Percentiles rank a stretch among this genome's conserved stretches.
phyloP scores from a whole-genome alignment of 1,140 invertebrate species.

The Lepidurus couesii region DNA sequence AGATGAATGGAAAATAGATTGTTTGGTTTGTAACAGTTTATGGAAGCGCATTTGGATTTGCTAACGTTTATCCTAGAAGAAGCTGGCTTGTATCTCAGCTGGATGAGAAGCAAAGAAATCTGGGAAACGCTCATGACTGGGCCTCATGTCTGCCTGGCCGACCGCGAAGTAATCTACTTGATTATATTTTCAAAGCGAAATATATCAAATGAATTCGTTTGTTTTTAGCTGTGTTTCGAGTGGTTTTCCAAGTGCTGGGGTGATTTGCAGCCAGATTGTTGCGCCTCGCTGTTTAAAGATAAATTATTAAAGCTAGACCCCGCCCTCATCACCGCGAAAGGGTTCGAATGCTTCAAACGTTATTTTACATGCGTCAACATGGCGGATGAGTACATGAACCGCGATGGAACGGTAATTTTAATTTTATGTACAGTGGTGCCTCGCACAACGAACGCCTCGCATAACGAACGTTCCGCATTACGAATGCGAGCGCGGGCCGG shows the following conservation, averaged over 20 bases:
- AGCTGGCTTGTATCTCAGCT: conserved; percentile 49
- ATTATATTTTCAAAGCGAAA: not conserved
- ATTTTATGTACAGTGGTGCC: not conserved
- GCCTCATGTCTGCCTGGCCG: conserved; percentile 47
- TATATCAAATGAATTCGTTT: conserved; percentile 34
- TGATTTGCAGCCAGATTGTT: conserved; percentile 50
- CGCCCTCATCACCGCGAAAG: conserved; percentile 45
- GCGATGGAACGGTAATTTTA: conserved; percentile 30
- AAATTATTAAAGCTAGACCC: conserved; percentile 49
- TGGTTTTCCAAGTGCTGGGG: conserved; percentile 51
- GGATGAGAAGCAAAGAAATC: conserved; percentile 49
- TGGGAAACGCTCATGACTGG: conserved; percentile 50
- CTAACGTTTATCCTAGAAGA: conserved; percentile 52
- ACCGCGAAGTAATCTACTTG: conserved; percentile 44
- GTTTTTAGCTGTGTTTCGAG: conserved; percentile 48
- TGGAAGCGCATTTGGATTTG: conserved; percentile 49
- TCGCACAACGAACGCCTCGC: too few relatives aligned
- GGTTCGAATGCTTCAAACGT: conserved; percentile 50
- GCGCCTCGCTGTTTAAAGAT: conserved; percentile 49
- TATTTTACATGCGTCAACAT: conserved; percentile 52
- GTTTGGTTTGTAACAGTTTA: conserved; percentile 43
- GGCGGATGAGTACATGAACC: conserved; percentile 46
- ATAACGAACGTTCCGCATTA: not conserved
- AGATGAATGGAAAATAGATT: conserved; percentile 26
- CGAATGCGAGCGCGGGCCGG: conserved; percentile 27